Conservation (phyloP, 92 coral and sea anemone genomes). For the Heliopora coerulea region DNA sequence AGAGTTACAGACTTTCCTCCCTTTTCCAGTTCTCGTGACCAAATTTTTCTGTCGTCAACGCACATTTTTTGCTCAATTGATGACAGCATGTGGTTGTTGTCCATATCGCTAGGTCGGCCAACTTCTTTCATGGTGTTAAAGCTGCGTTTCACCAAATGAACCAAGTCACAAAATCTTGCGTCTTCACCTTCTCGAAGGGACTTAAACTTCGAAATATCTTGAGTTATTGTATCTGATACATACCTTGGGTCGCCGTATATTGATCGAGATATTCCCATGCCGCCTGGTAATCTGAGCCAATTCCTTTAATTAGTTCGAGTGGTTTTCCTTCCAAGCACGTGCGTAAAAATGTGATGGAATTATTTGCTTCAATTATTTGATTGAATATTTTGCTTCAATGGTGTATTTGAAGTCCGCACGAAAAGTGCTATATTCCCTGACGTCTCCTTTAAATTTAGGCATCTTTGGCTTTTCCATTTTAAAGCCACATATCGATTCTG, state of each 20-base stretch:
- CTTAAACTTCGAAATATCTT: conserved; percentile 57
- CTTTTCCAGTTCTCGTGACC: too few species aligned
- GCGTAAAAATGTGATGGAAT: conserved; percentile 51
- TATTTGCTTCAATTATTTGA: too few species aligned
- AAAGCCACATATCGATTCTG: too few species aligned
- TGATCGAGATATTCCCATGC: conserved; percentile 64
- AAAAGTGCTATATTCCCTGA: conserved; percentile 53
- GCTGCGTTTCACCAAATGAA: conserved; percentile 54
- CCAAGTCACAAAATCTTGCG: conserved; percentile 57
- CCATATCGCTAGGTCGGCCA: conserved; percentile 44
- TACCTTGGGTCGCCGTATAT: conserved; percentile 57
- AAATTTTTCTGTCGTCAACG: too few species aligned
- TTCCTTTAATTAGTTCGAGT: conserved; percentile 55
- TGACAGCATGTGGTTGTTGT: too few species aligned
- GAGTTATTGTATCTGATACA: conserved; percentile 57
- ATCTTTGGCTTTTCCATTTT: too few species aligned
- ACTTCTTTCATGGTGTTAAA: conserved; percentile 45
- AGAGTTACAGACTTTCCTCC: too few species aligned
- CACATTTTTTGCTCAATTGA: too few species aligned
- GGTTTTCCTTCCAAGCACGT: conserved; percentile 47
- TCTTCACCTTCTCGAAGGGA: conserved; percentile 60
- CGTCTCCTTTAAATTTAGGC: conserved; percentile 43
- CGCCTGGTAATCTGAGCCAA: conserved; percentile 60
- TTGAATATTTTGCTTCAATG: conserved; percentile 47
- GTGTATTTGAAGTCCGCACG: conserved; percentile 61